Percentiles rank a stretch among this genome's conserved stretches.
phyloP scores from a whole-genome alignment of 2,888 invertebrate genomes.

The Dolichomitus sp. region DNA sequence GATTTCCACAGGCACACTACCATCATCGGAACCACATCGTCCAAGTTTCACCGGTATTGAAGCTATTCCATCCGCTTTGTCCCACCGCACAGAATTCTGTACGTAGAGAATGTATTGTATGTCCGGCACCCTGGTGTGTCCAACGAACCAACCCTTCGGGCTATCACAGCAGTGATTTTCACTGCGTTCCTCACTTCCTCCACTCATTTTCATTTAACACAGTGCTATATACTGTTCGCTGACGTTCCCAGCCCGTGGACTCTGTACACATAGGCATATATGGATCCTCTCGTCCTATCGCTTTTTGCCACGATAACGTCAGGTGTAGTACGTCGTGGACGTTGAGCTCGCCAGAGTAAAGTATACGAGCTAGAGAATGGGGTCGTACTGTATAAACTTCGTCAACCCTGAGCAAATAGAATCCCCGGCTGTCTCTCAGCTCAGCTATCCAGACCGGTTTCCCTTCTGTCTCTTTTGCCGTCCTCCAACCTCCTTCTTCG shows the following conservation, averaged over 20 bases:
- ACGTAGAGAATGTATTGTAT: slow-evolving; percentile 17
- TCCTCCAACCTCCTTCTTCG: not conserved
- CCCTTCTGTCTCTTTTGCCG: slow-evolving; percentile 33
- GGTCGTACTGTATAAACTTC: slow-evolving; percentile 65
- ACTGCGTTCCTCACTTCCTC: slow-evolving; percentile 6
- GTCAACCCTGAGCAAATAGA: slow-evolving; percentile 67
- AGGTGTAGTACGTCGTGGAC: slow-evolving; percentile 28
- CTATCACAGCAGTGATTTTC: slow-evolving; percentile 14
- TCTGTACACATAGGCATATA: slow-evolving; percentile 29
- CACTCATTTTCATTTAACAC: slow-evolving; percentile 34
- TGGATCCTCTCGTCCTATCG: slow-evolving; percentile 10
- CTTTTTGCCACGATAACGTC: slow-evolving; percentile 20
- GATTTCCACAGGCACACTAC: slow-evolving; percentile 49
- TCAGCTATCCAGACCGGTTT: slow-evolving; percentile 37
- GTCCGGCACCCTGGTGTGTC: slow-evolving; percentile 1
- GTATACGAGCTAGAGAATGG: slow-evolving; percentile 40
- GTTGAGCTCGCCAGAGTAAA: slow-evolving; percentile 13
- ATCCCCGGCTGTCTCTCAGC: slow-evolving; percentile 58
- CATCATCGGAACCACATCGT: slow-evolving; percentile 21
- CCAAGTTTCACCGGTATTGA: slow-evolving; percentile 13
- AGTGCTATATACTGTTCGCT: not conserved
- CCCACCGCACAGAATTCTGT: not conserved
- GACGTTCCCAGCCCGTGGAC: not conserved
- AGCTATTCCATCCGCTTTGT: slow-evolving; percentile 31
- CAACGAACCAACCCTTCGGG: slow-evolving; percentile 3